Evolutionary conservation across 64 coral and sea anemone genomes (phyloP), one percentile per base, ranked within the genome.

Genomic region (Platygyra sinensis): DNA sequence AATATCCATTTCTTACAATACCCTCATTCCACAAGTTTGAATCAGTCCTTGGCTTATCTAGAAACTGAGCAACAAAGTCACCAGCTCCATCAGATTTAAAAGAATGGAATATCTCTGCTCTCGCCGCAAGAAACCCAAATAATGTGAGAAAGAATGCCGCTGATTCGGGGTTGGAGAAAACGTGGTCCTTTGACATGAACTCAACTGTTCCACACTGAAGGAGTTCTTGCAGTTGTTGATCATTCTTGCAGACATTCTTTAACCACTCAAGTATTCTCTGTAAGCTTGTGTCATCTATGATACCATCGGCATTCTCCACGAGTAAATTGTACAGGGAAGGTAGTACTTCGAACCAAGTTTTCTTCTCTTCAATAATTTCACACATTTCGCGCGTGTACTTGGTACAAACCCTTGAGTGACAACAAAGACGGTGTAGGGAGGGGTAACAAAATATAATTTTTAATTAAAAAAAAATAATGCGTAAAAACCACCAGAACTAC

Each of bases 211-310:
- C 81, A 85, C 81, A 85, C 46, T 85, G 81, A 9, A 85, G 27
- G 38, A 85, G 63, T n/a, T 85, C 51, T 63, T 71, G 62, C 16
- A 69, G 38, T 72, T 85, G 31, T 17, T 52, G 81, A 51, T 85
- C 62, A 28, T 10, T 52, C 25, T 85, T 12, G 39, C 57, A 93
- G 22, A 94, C 80, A 87, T 72, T 52, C 69, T 82, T 72, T 30
- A 97, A 59, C 95, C 95, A 97, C 20, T 33, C 72, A 54, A 97
- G 76, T 22, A 97, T 52, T 79, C 87, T 97, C 51, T 97, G 88
- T 7, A 94, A 76, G 30, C 91, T 97, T 52, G 95, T 97, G 50
- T 97, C 95, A 72, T 97, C 95, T 18, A 97, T 86, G 67, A 97
- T 94, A 13, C 84, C 72, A 17, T 97, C 84, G 52, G 87, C 52